Evolutionary conservation across 2,797 vertebrate genomes (phyloP).

Genomic region (Heteromormyrus szaboi): DNA sequence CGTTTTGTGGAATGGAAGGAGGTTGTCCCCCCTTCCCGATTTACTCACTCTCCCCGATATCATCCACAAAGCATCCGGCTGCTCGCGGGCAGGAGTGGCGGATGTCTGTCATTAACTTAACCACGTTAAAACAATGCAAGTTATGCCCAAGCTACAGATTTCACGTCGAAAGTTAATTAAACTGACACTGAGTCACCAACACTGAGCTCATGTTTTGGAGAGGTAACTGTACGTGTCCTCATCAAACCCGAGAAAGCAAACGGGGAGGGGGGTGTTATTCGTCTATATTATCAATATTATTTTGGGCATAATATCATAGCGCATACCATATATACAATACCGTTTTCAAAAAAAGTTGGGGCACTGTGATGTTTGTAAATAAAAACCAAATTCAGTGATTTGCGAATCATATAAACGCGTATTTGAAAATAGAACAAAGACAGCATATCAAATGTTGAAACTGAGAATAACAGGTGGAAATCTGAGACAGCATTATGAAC

Average conservation of each 20-base stretch:
- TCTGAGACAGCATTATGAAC: neutral
- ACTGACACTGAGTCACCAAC: neutral
- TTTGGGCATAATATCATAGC: neutral
- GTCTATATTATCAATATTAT: neutral
- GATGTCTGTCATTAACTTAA: neutral
- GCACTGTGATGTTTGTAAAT: neutral
- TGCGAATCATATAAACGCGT: neutral
- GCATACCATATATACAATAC: neutral
- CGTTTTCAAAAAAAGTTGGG: neutral
- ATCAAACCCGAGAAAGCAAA: neutral
- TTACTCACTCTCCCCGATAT: neutral
- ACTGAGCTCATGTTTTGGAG: neutral
- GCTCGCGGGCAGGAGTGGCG: neutral
- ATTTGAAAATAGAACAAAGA: neutral
- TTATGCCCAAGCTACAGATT: neutral
- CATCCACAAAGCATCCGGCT: constrained; percentile 5
- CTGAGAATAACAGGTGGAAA: neutral
- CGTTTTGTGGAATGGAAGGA: neutral
- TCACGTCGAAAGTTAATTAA: neutral
- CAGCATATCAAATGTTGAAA: neutral
- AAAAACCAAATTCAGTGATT: neutral
- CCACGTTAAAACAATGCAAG: constrained; percentile 5
- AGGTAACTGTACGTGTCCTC: neutral
- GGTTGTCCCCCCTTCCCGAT: neutral
- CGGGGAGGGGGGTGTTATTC: neutral